Evolutionary conservation across 92 coral and sea anemone species (phyloP).

Genomic region (Zoanthus solanderi): DNA sequence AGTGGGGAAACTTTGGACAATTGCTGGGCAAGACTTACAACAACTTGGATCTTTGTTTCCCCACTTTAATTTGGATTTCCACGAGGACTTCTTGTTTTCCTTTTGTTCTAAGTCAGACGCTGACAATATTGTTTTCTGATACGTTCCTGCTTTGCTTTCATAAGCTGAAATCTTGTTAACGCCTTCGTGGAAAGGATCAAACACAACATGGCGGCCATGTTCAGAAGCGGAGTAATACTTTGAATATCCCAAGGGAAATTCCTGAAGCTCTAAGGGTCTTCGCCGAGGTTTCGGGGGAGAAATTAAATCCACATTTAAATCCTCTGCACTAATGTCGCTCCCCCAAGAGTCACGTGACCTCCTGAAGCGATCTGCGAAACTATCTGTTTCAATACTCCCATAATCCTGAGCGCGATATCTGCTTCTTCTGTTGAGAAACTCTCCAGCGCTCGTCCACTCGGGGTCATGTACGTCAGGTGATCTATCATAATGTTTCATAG

Average conservation of each 20-base stretch:
- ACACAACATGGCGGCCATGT: slow-evolving; percentile 8
- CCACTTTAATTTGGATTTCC: slow-evolving; percentile 35
- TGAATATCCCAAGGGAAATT: slow-evolving; percentile 42
- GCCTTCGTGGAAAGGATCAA: slow-evolving; percentile 39
- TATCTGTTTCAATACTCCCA: slow-evolving; percentile 30
- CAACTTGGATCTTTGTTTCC: slow-evolving; percentile 21
- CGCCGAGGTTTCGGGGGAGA: slow-evolving; percentile 31
- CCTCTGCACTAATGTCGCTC: slow-evolving; percentile 29
- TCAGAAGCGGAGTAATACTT: slow-evolving; percentile 34
- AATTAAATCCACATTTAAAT: background rate
- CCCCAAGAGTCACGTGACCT: slow-evolving; percentile 53
- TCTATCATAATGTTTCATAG: slow-evolving; percentile 32
- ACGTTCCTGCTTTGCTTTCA: background rate
- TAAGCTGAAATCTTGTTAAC: slow-evolving; percentile 11
- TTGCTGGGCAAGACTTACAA: slow-evolving; percentile 33
- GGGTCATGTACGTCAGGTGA: slow-evolving; percentile 46
- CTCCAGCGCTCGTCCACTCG: slow-evolving; percentile 42
- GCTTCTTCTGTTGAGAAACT: slow-evolving; percentile 39
- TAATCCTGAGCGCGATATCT: slow-evolving; percentile 27
- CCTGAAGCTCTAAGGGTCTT: slow-evolving; percentile 46
- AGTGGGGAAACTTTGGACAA: slow-evolving; percentile 35
- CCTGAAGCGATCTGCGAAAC: slow-evolving; percentile 50
- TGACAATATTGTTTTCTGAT: slow-evolving; percentile 13
- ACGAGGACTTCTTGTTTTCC: slow-evolving; percentile 1
- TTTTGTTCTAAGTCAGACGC: slow-evolving; percentile 9